Evolutionary conservation across 2,888 invertebrate genomes (phyloP).

Genomic region (Craniophora ligustri): DNA sequence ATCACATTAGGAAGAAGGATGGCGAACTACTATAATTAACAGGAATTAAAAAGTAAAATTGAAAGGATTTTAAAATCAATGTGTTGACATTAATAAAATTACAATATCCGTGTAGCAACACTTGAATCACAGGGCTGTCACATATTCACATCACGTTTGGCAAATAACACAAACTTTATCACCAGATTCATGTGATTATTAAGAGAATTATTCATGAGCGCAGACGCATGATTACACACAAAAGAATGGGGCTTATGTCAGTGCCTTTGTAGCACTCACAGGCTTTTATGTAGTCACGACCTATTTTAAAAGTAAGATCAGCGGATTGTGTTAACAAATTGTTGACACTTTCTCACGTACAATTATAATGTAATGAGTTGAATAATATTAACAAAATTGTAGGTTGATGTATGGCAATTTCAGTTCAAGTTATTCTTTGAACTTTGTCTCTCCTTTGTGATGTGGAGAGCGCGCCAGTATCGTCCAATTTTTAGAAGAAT

Average conservation of each 20-base stretch:
- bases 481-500: too few species aligned
- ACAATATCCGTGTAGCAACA: constrained; percentile 28
- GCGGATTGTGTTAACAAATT: constrained; percentile 19
- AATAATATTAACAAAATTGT: constrained; percentile 15
- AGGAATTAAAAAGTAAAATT: not conserved
- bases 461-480: too few species aligned
- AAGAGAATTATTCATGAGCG: constrained; percentile 51
- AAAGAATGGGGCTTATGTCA: constrained; percentile 44
- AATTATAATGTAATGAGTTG: constrained; percentile 7
- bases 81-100: constrained; percentile 10
- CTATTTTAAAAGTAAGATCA: constrained; percentile 48
- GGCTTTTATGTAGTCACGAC: constrained; percentile 39
- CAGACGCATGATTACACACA: constrained; percentile 45
- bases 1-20: too few species aligned
- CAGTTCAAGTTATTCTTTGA: too few species aligned
- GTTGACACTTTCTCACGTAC: constrained; percentile 37
- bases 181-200: constrained; percentile 47
- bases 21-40: too few species aligned
- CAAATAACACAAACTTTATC: constrained; percentile 47
- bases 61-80: not conserved
- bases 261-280: constrained; percentile 30
- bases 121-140: constrained; percentile 21
- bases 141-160: constrained; percentile 46
- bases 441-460: too few species aligned
- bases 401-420: constrained; percentile 16